These are phyloP conservation scores for Drosophila dives DNA, from an alignment of 2,888 invertebrate species.

Conservation along the genomic window DNA sequence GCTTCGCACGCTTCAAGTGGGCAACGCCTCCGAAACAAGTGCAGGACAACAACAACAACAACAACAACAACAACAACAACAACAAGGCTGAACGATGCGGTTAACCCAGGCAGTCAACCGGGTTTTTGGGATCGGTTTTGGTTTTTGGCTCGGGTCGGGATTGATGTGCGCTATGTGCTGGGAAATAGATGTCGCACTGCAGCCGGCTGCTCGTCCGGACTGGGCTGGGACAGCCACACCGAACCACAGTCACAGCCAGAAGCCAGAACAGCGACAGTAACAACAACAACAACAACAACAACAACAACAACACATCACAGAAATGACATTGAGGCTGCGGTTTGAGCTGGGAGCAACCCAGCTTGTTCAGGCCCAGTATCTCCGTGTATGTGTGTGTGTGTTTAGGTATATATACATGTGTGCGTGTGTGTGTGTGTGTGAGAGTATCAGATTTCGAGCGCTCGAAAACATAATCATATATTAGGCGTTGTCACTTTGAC, in stretches of 20 bases:
- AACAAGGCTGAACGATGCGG: constrained; percentile 53
- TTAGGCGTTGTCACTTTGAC: constrained; percentile 85
- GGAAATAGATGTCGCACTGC: constrained; percentile 39
- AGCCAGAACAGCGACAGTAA: constrained; percentile 49
- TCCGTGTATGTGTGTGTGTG: constrained; percentile 15
- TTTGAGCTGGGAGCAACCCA: constrained; percentile 28
- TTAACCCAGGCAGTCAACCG: constrained; percentile 56
- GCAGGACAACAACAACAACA: constrained; percentile 33
- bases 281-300: constrained; percentile 29
- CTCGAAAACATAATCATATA: constrained; percentile 85
- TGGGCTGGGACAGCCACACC: constrained; percentile 14
- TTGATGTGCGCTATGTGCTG: constrained; percentile 65
- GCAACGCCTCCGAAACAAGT: constrained; percentile 70
- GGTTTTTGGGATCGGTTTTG: constrained; percentile 43
- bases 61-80: constrained; percentile 21
- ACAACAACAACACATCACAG: constrained; percentile 37
- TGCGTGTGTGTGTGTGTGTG: constrained; percentile 37
- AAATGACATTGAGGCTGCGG: constrained; percentile 44
- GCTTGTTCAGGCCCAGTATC: constrained; percentile 16
- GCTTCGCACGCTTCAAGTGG: constrained; percentile 62
- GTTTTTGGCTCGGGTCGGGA: constrained; percentile 45
- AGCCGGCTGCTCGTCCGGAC: constrained; percentile 11
- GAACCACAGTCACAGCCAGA: constrained; percentile 45
- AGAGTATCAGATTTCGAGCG: constrained; percentile 85
- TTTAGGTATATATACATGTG: not conserved